phyloP scores from a whole-genome alignment of 2,888 invertebrate species.

The Polydrusus tereticollis region DNA sequence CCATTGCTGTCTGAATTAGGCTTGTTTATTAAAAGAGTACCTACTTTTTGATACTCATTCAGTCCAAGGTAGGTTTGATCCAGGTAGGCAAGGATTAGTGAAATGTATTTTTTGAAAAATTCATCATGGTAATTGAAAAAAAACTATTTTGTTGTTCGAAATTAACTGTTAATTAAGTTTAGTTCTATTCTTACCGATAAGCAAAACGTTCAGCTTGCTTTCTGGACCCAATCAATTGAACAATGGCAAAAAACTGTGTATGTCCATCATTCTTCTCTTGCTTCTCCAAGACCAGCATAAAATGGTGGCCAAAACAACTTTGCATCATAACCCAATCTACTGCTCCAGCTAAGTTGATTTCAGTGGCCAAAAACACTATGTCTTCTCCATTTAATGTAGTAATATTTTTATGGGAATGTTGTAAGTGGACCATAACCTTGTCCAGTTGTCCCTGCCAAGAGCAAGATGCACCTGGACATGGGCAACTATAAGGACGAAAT shows the following conservation, averaged over 20 bases:
- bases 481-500: slow-evolving; percentile 97
- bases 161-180: background rate
- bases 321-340: slow-evolving; percentile 99
- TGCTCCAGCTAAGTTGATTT: slow-evolving; percentile 98
- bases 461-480: slow-evolving; percentile 99
- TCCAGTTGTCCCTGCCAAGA: slow-evolving; percentile 99
- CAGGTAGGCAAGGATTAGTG: no score
- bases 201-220: slow-evolving; percentile 99
- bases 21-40: no score
- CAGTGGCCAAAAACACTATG: slow-evolving; percentile 99
- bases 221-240: slow-evolving; percentile 97
- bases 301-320: slow-evolving; percentile 98
- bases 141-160: no score
- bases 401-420: slow-evolving; percentile 97
- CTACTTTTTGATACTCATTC: no score
- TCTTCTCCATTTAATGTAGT: slow-evolving; percentile 98
- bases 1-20: no score
- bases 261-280: slow-evolving; percentile 98
- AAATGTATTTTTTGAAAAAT: no score
- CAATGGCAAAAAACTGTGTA: slow-evolving; percentile 97
- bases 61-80: no score
- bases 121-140: no score
- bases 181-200: slow-evolving; percentile 75
- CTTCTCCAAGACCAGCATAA: slow-evolving; percentile 99
- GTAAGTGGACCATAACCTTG: slow-evolving; percentile 98